Base-by-base conservation (phyloP, 2,888 invertebrate species). In the Myopa tessellatipennis region DNA sequence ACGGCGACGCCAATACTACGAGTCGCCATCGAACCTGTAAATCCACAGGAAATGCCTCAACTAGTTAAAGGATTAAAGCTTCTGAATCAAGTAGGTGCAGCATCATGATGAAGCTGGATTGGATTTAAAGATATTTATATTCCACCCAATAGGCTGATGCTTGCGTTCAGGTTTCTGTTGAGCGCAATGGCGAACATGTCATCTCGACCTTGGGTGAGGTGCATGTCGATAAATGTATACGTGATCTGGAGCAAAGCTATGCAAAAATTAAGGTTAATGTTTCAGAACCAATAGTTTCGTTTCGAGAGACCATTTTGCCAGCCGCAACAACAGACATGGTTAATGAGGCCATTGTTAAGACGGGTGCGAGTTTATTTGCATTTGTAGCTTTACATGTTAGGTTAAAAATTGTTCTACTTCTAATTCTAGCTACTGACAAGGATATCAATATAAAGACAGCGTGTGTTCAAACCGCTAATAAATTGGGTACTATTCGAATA, bases 171-270 rank as follows among this genome's bases (percentile, higher is more conserved):
- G 95, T 97, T 1, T 90, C 95, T 0, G 91, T 98, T 18, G 96
- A 98, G 88, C 96, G 98, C 85, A 96, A 95, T 0, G 99, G 99
- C 0, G 99, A 99, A 87, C 95, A 97, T 86, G 96, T 99, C 1
- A 91, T 99, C 50, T 93, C 96, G 3, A 98, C 99, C 0, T 95
- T 98, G 3, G 99, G 99, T 0, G 98, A 99, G 90, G 96, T 99
- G 3, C 99, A 99, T 89, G 91, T 99, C 74, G 96, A 98, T 87
- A 94, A 98, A 85, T 99, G 99, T 90, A 90, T 99, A 6, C 95
- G 96, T 86, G 99, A 99, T 90, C 91, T 99, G 74, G 93, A 92
- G 83, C 91, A 90, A 78, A 92, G 93, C 81, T 98, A 96, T 90
- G 96, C 95, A 0, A 94, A 94, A 87, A 93, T 96, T 79, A 94